These are phyloP conservation scores for Carcinoscorpius rotundicauda DNA, from an alignment of 1,140 invertebrate genomes.

Conservation along the genomic window DNA sequence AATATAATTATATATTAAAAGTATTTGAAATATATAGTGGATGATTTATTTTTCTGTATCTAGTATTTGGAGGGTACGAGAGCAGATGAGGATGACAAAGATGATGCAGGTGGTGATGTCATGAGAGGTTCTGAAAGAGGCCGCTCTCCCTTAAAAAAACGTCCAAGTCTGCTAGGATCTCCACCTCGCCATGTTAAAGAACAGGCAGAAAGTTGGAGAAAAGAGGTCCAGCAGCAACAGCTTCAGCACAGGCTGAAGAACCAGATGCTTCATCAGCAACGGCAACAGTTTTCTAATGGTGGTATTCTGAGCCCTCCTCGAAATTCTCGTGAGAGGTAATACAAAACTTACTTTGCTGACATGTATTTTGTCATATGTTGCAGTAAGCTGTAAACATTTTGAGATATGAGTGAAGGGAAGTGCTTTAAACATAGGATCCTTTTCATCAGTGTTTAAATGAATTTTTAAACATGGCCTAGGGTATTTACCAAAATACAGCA, in stretches of 20 bases:
- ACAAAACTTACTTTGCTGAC: too few species aligned
- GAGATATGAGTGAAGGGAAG: too few species aligned
- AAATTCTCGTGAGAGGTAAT: too few species aligned
- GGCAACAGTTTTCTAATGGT: neutral
- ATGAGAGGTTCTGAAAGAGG: neutral
- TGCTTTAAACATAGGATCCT: too few species aligned
- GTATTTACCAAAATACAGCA: too few species aligned
- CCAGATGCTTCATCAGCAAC: neutral
- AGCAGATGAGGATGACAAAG: slow-evolving; percentile 2
- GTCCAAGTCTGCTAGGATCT: slow-evolving; percentile 29
- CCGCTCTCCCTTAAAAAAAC: slow-evolving; percentile 5
- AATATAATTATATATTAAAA: too few species aligned
- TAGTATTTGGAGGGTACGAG: slow-evolving; percentile 1
- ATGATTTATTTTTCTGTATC: neutral
- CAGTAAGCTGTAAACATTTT: too few species aligned
- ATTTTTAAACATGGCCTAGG: too few species aligned
- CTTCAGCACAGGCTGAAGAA: slow-evolving; percentile 11
- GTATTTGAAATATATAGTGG: too few species aligned
- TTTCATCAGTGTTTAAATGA: too few species aligned
- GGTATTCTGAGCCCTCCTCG: neutral
- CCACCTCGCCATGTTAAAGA: slow-evolving; percentile 28
- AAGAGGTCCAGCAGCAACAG: slow-evolving; percentile 3
- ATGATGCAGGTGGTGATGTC: neutral
- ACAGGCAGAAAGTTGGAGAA: slow-evolving; percentile 13
- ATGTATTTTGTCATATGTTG: too few species aligned